These are phyloP conservation scores for Zeus faber DNA, from an alignment of 2,113 vertebrate genomes.

Conservation along the genomic window DNA sequence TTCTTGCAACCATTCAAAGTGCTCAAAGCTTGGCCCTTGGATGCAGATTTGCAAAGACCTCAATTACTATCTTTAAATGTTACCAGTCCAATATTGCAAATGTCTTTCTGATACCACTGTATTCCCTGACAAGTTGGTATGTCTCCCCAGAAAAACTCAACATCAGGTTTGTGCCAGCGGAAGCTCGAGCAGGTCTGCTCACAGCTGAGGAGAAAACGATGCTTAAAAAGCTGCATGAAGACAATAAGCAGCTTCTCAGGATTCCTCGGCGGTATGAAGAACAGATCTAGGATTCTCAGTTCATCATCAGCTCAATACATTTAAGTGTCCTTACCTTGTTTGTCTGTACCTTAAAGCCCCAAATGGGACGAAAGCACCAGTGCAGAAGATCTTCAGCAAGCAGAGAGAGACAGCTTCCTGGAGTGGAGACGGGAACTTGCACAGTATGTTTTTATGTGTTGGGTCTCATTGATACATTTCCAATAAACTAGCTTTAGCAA, in stretches of 20 bases:
- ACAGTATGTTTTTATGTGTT: constrained; percentile 66
- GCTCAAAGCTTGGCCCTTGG: too few species aligned
- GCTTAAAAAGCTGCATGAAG: constrained; percentile 84
- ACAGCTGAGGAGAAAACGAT: constrained; percentile 80
- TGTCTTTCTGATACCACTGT: too few species aligned
- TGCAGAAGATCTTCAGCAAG: constrained; percentile 81
- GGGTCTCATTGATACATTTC: not conserved
- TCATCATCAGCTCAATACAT: too few species aligned
- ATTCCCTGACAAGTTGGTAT: constrained; percentile 1
- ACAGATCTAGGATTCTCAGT: fast-evolving
- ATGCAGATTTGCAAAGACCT: too few species aligned
- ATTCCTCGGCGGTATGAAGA: constrained; percentile 84
- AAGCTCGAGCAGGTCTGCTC: constrained; percentile 80
- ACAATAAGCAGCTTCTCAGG: constrained; percentile 83
- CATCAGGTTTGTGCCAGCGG: constrained; percentile 84
- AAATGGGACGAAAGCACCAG: constrained; percentile 87
- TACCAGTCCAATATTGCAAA: too few species aligned
- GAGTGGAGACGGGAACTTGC: constrained; percentile 90
- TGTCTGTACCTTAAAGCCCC: constrained; percentile 71
- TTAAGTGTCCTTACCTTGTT: too few species aligned
- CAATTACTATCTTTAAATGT: too few species aligned
- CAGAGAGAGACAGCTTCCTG: constrained; percentile 90
- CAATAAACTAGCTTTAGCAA: too few species aligned
- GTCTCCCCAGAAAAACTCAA: constrained; percentile 87
- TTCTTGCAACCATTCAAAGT: too few species aligned